These are phyloP conservation scores for Lagodon rhomboides DNA, from an alignment of 2,797 vertebrate species.

Conservation along the genomic window DNA sequence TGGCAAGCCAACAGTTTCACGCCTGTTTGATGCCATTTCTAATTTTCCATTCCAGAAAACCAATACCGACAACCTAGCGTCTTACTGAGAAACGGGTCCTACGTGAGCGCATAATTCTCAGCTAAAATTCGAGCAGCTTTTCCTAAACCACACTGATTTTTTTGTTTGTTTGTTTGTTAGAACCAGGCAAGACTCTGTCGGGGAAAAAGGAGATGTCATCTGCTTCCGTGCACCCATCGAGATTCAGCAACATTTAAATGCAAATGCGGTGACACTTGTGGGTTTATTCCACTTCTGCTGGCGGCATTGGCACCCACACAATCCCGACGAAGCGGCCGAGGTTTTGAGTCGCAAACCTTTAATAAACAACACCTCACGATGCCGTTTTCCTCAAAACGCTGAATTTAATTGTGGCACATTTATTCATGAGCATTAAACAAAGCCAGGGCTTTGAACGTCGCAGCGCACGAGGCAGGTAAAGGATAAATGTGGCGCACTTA, in stretches of 20 bases:
- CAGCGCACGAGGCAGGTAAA: background rate
- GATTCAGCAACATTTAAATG: background rate
- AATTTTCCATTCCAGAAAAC: conserved; percentile 14
- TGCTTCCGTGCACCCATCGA: background rate
- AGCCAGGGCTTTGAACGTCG: background rate
- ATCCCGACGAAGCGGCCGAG: background rate
- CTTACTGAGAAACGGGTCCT: background rate
- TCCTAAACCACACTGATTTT: background rate
- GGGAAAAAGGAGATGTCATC: background rate
- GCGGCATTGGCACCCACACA: background rate
- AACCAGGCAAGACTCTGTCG: background rate
- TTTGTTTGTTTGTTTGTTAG: background rate
- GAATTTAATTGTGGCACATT: background rate
- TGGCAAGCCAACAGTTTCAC: background rate
- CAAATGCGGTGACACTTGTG: background rate
- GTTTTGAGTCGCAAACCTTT: background rate
- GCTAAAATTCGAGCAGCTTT: background rate
- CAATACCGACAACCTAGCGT: background rate
- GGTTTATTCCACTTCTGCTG: conserved; percentile 1
- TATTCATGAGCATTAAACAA: conserved; percentile 1
- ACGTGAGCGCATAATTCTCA: background rate
- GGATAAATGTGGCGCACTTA: background rate
- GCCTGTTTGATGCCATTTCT: background rate
- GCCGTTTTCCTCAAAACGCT: background rate
- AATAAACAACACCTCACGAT: background rate